A percentile compares a stretch with the other conserved stretches of the same genome.
These are phyloP conservation scores for Xanthia icteritia DNA, from an alignment of 2,888 invertebrate genomes.

Conservation along the genomic window DNA sequence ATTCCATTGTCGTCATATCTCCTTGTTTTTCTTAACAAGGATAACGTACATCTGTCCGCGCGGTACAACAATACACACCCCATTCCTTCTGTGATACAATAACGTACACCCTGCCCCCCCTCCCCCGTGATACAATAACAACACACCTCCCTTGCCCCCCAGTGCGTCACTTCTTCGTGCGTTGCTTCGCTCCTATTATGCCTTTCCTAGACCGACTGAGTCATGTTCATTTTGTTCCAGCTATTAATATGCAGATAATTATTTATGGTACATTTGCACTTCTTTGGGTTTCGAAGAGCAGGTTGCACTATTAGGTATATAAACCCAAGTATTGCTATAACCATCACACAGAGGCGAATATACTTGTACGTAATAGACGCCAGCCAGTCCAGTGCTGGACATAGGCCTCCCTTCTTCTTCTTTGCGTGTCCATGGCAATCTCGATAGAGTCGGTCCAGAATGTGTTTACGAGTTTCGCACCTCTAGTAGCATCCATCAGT, in stretches of 20 bases:
- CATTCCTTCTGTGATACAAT: constrained; percentile 4
- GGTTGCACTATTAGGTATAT: not conserved
- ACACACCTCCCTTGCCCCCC: not conserved
- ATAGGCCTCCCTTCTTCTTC: not conserved
- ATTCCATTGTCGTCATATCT: constrained; percentile 15
- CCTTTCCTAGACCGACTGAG: constrained; percentile 10
- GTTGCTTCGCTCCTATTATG: constrained; percentile 1
- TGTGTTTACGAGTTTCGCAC: no score
- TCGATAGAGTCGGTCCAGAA: no score
- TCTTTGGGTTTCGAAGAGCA: not conserved
- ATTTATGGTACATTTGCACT: constrained; percentile 1
- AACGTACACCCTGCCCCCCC: not conserved
- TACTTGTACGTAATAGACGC: not conserved
- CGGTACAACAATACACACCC: not conserved
- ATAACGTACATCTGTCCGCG: constrained; percentile 1
- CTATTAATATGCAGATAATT: constrained; percentile 3
- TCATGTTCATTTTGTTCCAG: constrained; percentile 10
- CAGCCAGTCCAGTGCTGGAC: no score
- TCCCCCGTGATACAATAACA: constrained; percentile 2
- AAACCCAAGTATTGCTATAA: not conserved
- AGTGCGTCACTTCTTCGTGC: not conserved
- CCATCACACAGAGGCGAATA: not conserved
- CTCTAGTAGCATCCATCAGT: no score
- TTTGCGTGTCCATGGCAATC: no score
- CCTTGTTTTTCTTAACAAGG: constrained; percentile 1